A percentile compares a stretch with the other conserved stretches of the same genome.
These are phyloP conservation scores for Magallana gigas DNA, from an alignment of 1,140 invertebrate species.

Conservation along the genomic window DNA sequence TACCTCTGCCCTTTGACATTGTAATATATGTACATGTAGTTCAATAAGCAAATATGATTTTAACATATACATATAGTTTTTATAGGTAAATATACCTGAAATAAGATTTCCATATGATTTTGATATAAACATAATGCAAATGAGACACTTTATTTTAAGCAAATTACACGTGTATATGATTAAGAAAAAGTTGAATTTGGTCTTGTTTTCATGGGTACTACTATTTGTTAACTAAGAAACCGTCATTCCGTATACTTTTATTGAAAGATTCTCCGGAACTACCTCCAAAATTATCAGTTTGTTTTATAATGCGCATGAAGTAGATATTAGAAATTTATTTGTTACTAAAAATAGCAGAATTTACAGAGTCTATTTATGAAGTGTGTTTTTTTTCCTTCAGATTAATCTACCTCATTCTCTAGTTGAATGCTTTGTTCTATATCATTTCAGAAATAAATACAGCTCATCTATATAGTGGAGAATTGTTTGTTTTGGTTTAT, in stretches of 20 bases:
- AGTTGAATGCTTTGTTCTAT: conserved; percentile 35
- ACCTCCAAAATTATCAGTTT: conserved; percentile 19
- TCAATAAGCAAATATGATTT: too few species aligned
- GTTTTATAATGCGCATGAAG: conserved; percentile 7
- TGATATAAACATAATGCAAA: too few species aligned
- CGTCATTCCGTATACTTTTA: not conserved
- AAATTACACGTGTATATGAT: not conserved
- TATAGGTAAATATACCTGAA: too few species aligned
- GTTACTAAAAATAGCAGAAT: conserved; percentile 12
- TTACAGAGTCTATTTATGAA: conserved; percentile 20
- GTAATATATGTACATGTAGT: too few species aligned
- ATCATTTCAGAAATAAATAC: conserved; percentile 33
- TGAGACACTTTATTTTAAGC: too few species aligned
- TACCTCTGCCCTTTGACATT: too few species aligned
- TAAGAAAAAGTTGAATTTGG: not conserved
- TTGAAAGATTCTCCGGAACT: not conserved
- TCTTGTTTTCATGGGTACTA: not conserved
- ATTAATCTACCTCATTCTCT: conserved; percentile 25
- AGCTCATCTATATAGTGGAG: not conserved
- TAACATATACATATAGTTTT: too few species aligned
- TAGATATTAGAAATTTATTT: conserved; percentile 23
- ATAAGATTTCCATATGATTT: too few species aligned
- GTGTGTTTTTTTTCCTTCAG: not conserved
- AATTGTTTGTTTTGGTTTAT: too few species aligned
- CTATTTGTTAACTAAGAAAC: not conserved